Evolutionary conservation across 2,888 invertebrate genomes (phyloP), one percentile per base, ranked within the genome.

Genomic region (Patella depressa): DNA sequence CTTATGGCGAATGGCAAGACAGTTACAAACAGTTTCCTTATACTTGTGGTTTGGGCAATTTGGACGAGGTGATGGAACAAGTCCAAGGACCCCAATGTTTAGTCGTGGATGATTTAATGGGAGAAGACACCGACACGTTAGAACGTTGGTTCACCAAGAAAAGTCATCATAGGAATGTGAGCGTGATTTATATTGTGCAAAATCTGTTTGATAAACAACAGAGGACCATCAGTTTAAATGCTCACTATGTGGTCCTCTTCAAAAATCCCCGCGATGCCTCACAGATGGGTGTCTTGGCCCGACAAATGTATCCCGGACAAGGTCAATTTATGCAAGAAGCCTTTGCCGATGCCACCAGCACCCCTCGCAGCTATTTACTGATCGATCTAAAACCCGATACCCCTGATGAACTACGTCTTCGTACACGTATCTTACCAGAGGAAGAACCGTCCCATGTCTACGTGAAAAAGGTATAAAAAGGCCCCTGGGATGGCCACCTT

Each of bases 141-240:
- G 53, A 45, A 19, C 24, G 29, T 2, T 34, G 53, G n/a, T 76
- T 59, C 57, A 72, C 71, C 2, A 76, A 72, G 45, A 59, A 72
- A 19, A 71, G 55, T 45, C 72, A 76, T 71, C 76, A 76, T 15
- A 5, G 76, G 55, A 76, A 76, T 53, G 34, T 57, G 17, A 76
- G 76, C 57, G 72, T 76, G 7, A 53, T 70, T 7, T 75, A 75
- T 24, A 45, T 75, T 17, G 45, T 45, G 19, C 75, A 75, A 12
- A 76, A 72, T 19, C 7, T 76, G 15, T 76, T 72, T 34, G 53
- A 76, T 54, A 71, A 76, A 57, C 11, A 72, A 29, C 54, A 57
- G 5, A 11, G 76, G 7, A 72, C 71, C 19, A 76, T 76, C 4
- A 72, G 72, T 72, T 45, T 76, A 3, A 76, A 76, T 34, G 57